A percentile compares a stretch with the other conserved stretches of the same genome.
Conservation (phyloP, 2,888 invertebrate species). For the Apomyelois bistriatella region DNA sequence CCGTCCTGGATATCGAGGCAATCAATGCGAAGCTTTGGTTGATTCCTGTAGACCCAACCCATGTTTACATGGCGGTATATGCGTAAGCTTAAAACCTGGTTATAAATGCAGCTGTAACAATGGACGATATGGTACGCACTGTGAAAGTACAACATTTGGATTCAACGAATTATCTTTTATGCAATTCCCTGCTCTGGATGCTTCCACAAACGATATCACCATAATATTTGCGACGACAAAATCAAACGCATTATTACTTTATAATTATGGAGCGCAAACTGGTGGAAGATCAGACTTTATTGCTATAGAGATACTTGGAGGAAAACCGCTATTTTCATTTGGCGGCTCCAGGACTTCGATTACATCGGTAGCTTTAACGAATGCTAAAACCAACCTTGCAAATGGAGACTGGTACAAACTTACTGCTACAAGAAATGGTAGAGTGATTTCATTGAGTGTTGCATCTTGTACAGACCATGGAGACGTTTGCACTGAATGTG, state of each 20-base stretch:
- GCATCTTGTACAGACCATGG: conserved; percentile 91
- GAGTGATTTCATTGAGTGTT: conserved; percentile 91
- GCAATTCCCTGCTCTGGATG: conserved; percentile 91
- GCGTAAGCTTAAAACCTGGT: conserved; percentile 92
- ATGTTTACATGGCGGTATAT: conserved; percentile 93
- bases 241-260: conserved; percentile 91
- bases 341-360: conserved; percentile 94
- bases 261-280: conserved; percentile 93
- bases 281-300: conserved; percentile 96
- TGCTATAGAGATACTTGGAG: conserved; percentile 92
- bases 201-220: conserved; percentile 94
- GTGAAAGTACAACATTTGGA: conserved; percentile 94
- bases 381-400: conserved; percentile 83
- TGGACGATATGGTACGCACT: conserved; percentile 93
- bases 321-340: conserved; percentile 93
- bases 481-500: conserved; percentile 91
- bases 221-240: conserved; percentile 95
- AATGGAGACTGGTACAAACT: conserved; percentile 96
- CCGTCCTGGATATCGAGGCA: conserved; percentile 93
- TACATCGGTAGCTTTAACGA: conserved; percentile 86
- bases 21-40: conserved; percentile 92
- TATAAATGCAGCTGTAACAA: conserved; percentile 92
- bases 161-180: conserved; percentile 94
- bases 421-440: conserved; percentile 93
- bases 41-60: conserved; percentile 96